Percentiles rank a stretch among this genome's conserved stretches.
These are phyloP conservation scores for Apamea monoglypha DNA, from an alignment of 2,888 invertebrate genomes.

Conservation along the genomic window DNA sequence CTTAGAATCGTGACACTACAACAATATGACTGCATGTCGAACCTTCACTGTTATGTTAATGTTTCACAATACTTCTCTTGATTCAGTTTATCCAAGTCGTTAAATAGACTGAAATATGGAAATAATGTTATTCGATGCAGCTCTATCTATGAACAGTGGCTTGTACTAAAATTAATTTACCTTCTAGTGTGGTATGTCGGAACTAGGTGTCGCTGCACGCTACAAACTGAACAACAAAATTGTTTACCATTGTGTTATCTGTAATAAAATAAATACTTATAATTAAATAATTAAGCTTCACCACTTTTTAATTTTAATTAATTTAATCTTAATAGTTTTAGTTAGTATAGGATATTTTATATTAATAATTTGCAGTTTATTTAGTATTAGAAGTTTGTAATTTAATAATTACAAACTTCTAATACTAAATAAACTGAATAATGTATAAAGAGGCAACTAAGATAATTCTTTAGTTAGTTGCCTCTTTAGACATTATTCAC, in stretches of 20 bases:
- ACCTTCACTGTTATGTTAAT: background rate
- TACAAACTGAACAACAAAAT: background rate
- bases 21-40: background rate
- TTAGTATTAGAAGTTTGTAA: no score
- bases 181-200: background rate
- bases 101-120: background rate
- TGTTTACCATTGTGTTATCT: background rate
- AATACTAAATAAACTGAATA: no score
- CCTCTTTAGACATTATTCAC: no score
- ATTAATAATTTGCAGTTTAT: no score
- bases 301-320: background rate
- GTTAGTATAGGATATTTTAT: no score
- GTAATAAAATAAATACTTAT: background rate
- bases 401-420: no score
- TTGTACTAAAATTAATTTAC: background rate
- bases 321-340: no score
- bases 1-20: background rate
- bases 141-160: slow-evolving; percentile 33
- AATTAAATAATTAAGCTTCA: background rate
- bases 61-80: slow-evolving; percentile 17
- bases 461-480: no score
- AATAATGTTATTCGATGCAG: background rate
- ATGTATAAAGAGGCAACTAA: no score
- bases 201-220: slow-evolving; percentile 35
- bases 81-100: background rate